These are phyloP conservation scores for Gnathonemus longibarbis DNA, from an alignment of 2,113 vertebrate genomes.

Conservation along the genomic window DNA sequence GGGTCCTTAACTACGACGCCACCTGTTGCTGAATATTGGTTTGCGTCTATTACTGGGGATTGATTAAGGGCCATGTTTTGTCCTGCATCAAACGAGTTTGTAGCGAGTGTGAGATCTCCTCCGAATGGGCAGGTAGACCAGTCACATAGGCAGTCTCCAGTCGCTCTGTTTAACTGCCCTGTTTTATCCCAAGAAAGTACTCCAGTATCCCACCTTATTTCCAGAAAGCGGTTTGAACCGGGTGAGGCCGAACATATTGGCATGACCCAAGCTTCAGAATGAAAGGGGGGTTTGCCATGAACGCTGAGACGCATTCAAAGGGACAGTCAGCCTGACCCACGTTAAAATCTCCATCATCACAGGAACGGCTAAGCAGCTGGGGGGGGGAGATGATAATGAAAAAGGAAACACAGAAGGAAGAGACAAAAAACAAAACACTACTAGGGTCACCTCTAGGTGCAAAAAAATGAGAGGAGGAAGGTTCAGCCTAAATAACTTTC, in stretches of 20 bases:
- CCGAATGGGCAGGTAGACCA: background rate
- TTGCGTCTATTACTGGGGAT: background rate
- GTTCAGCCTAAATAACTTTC: constrained; percentile 5
- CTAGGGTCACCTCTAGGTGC: constrained; percentile 7
- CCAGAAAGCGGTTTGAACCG: background rate
- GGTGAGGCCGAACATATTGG: background rate
- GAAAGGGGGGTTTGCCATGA: background rate
- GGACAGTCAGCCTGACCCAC: background rate
- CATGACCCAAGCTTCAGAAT: background rate
- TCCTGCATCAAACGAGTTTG: background rate
- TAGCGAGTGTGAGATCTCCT: background rate
- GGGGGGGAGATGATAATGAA: background rate
- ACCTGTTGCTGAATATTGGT: background rate
- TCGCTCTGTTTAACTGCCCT: background rate
- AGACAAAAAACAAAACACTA: too few species aligned
- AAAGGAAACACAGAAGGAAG: background rate
- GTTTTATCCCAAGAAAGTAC: background rate
- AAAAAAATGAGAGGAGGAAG: background rate
- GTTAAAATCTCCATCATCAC: background rate
- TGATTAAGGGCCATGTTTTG: background rate
- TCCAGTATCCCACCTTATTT: background rate
- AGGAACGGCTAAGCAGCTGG: background rate
- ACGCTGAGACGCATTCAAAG: background rate
- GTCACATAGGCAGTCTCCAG: background rate
- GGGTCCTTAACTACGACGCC: background rate